Base-by-base conservation (phyloP, 2,888 invertebrate genomes). In the Tipula lateralis region DNA sequence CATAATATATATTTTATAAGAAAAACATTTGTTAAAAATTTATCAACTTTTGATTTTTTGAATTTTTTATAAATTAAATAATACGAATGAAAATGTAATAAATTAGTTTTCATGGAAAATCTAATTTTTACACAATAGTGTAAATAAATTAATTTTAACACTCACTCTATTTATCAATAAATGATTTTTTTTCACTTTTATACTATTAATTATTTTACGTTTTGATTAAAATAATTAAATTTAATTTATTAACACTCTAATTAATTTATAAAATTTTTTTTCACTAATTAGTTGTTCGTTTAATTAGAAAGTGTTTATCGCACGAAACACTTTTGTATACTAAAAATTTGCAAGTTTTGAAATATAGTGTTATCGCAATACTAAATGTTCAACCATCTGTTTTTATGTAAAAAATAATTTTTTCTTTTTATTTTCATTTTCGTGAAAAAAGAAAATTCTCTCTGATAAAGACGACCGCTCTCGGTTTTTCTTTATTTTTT, bases 361-460 rank as follows among this genome's bases (percentile, higher is more conserved):
- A 66, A 24, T 24, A 16, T 44, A n/a, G n/a, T 44, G 24, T 24
- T 24, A 66, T 66, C 66, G 66, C 66, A 66, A 66, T 19, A 66
- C 66, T 19, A 66, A 66, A 66, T 24, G 19, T 66, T 24, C 66
- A 66, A 66, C 66, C 66, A 66, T 66, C 66, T 66, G 66, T 66
- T 66, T 66, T 66, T 66, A 66, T 66, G 66, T 66, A 66, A 24
- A 19, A 66, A 66, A 66, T 7, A 66, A 66, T 24, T 9, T 66
- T 66, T 66, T 66, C 6, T 66, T 66, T 66, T n/a, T n/a, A n/a
- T n/a, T n/a, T 66, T 66, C 66, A 66, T 66, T 66, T 66, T 66
- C 50, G 24, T 66, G 66, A 66, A 50, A 50, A 50, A 50, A 16
- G 44, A 50, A 66, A 66, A 66, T 66, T 66, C 24, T 66, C 66